A percentile compares a stretch with the other conserved stretches of the same genome.
Conservation (phyloP, 2,113 vertebrate genomes). For the Balaeniceps rex region DNA sequence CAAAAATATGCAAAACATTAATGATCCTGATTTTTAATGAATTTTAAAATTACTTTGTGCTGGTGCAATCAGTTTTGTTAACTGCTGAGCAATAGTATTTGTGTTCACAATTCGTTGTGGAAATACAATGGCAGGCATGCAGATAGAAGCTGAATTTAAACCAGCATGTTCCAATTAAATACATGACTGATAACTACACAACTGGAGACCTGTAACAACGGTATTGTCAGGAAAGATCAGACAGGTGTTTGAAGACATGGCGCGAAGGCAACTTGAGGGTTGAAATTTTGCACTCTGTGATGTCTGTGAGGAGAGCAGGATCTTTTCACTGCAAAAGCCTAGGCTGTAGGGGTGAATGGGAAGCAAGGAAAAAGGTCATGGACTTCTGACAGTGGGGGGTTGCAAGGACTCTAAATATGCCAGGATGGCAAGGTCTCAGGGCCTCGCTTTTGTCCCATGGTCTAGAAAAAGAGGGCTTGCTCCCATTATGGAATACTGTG, state of each 20-base stretch:
- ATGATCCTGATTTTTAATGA: background rate
- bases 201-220: background rate
- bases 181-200: background rate
- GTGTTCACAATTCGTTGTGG: background rate
- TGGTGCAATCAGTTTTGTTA: background rate
- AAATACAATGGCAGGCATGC: background rate
- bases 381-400: background rate
- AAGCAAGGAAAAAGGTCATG: background rate
- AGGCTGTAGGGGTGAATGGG: background rate
- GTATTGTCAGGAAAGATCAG: background rate
- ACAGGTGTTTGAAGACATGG: background rate
- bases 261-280: background rate
- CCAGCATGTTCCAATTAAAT: background rate
- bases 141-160: conserved; percentile 17
- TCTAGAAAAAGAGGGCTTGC: background rate
- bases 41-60: background rate
- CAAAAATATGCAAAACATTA: background rate
- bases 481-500: background rate
- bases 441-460: background rate
- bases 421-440: background rate
- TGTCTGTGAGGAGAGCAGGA: background rate
- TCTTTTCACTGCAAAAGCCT: background rate
- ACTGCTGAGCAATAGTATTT: background rate
- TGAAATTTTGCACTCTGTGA: background rate
- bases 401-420: background rate